A percentile compares a stretch with the other conserved stretches of the same genome.
phyloP scores from a whole-genome alignment of 2,888 invertebrate genomes.

The Sarcophaga variegata region DNA sequence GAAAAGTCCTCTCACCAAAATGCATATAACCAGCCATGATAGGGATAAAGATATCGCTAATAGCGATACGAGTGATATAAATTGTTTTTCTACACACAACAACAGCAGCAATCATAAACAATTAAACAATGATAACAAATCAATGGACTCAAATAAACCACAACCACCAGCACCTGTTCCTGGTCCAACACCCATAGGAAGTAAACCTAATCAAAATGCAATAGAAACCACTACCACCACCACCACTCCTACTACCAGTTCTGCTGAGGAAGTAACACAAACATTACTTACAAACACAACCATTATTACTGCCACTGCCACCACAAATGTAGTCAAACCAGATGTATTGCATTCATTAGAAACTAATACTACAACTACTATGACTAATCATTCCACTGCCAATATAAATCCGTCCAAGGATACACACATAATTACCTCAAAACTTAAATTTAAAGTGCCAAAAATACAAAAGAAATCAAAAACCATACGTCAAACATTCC shows the following conservation, averaged over 20 bases:
- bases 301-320: conserved; percentile 39
- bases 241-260: conserved; percentile 27
- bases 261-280: conserved; percentile 59
- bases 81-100: conserved; percentile 36
- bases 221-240: background rate
- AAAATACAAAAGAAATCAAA: conserved; percentile 80
- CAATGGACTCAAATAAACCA: conserved; percentile 14
- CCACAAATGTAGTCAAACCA: conserved; percentile 49
- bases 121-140: conserved; percentile 14
- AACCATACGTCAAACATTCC: conserved; percentile 80
- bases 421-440: conserved; percentile 70
- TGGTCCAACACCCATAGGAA: conserved; percentile 61
- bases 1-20: conserved; percentile 74
- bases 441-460: conserved; percentile 79
- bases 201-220: background rate
- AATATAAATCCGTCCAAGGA: conserved; percentile 75
- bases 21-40: conserved; percentile 68
- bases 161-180: conserved; percentile 53
- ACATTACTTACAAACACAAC: conserved; percentile 60
- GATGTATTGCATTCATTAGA: conserved; percentile 39
- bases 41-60: conserved; percentile 46
- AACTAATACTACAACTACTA: background rate
- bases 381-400: conserved; percentile 51
- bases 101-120: background rate
- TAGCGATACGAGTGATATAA: conserved; percentile 24